Percentiles rank a stretch among this genome's conserved stretches.
These are phyloP conservation scores for Knipowitschia caucasica DNA, from an alignment of 2,797 vertebrate species.

Conservation along the genomic window DNA sequence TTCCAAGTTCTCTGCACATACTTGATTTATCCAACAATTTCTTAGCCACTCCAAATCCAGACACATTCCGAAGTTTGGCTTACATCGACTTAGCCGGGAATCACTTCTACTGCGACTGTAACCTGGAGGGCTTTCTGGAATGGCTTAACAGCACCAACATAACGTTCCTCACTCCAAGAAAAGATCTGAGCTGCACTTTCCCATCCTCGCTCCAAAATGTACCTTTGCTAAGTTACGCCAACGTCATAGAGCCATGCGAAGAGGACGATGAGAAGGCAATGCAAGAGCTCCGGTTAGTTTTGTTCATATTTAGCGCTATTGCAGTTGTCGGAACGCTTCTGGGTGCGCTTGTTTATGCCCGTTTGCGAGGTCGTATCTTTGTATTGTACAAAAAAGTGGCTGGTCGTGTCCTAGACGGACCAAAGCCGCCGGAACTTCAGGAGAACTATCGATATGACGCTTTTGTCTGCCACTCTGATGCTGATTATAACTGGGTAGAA, in stretches of 20 bases:
- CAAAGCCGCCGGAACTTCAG: background rate
- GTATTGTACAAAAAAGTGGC: constrained; percentile 72
- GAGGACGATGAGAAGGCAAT: constrained; percentile 61
- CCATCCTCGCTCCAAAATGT: constrained; percentile 57
- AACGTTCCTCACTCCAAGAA: constrained; percentile 45
- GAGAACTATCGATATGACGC: constrained; percentile 73
- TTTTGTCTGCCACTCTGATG: constrained; percentile 84
- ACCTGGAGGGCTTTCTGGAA: constrained; percentile 68
- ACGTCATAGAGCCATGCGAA: constrained; percentile 59
- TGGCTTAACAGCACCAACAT: constrained; percentile 80
- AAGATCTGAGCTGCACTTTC: constrained; percentile 72
- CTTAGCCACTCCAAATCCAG: constrained; percentile 76
- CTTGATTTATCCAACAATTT: constrained; percentile 79
- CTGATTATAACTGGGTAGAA: constrained; percentile 86
- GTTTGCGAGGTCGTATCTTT: constrained; percentile 76
- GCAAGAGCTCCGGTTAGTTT: constrained; percentile 57
- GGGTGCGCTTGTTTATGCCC: constrained; percentile 52
- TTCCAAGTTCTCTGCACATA: constrained; percentile 72
- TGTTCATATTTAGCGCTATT: constrained; percentile 66
- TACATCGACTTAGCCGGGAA: constrained; percentile 74
- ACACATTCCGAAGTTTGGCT: constrained; percentile 66
- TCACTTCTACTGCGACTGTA: constrained; percentile 79
- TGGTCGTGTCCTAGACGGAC: constrained; percentile 51
- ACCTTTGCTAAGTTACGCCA: constrained; percentile 56
- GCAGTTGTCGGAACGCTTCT: constrained; percentile 37